phyloP scores from a whole-genome alignment of 1,140 invertebrate species.

The Bacillus rossius region DNA sequence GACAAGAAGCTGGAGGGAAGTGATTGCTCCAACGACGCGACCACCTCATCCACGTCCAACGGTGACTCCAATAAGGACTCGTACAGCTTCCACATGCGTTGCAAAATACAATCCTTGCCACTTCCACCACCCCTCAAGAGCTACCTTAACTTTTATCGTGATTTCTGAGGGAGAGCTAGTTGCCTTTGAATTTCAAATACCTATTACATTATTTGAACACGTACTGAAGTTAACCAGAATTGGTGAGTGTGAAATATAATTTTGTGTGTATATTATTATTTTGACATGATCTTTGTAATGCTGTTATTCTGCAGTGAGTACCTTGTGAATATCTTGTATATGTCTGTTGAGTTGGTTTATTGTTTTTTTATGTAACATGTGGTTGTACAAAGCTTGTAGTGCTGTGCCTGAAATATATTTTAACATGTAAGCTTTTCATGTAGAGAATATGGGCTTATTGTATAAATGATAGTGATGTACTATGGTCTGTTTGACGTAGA shows the following conservation, averaged over 20 bases:
- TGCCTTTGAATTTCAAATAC: neutral
- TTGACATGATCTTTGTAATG: neutral
- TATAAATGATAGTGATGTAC: no score
- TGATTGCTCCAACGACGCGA: neutral
- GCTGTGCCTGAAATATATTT: no score
- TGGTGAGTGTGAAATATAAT: neutral
- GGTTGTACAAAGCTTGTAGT: no score
- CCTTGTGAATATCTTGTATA: neutral
- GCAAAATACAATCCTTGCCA: slow-evolving; percentile 48
- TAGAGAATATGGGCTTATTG: no score
- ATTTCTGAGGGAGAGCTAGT: slow-evolving; percentile 28
- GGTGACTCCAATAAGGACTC: slow-evolving; percentile 19
- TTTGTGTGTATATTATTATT: neutral
- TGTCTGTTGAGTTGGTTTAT: neutral
- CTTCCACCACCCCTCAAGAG: slow-evolving; percentile 48
- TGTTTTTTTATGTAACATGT: no score
- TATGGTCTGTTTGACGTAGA: no score
- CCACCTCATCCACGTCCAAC: slow-evolving; percentile 11
- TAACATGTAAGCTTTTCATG: no score
- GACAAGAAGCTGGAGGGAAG: slow-evolving; percentile 2
- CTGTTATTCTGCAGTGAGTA: neutral
- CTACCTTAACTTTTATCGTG: slow-evolving; percentile 50
- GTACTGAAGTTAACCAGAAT: no score
- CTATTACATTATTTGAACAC: neutral
- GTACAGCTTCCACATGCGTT: slow-evolving; percentile 42